A percentile compares a stretch with the other conserved stretches of the same genome.
phyloP scores from a whole-genome alignment of 2,113 vertebrate species.

The Columba janthina region DNA sequence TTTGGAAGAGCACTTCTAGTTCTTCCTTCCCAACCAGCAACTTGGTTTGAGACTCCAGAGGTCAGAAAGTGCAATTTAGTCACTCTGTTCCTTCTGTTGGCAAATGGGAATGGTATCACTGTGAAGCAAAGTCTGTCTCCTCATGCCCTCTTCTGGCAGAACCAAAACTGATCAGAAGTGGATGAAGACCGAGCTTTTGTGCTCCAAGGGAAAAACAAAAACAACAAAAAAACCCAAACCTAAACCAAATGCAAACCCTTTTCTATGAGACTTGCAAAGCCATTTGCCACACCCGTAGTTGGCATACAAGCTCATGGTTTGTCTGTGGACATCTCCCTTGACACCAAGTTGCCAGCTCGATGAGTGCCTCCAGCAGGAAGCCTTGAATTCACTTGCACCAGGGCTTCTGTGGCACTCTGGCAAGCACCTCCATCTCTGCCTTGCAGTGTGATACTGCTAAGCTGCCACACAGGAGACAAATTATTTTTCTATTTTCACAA shows the following conservation, averaged over 20 bases:
- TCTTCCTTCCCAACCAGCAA: background rate
- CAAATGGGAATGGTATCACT: rapidly evolving
- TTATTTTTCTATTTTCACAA: background rate
- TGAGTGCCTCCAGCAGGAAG: too few species aligned
- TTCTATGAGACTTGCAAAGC: background rate
- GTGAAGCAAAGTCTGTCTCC: background rate
- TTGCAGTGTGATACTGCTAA: background rate
- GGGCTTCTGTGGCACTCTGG: background rate
- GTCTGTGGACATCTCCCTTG: background rate
- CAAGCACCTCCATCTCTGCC: background rate
- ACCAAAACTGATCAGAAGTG: background rate
- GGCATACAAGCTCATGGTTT: background rate
- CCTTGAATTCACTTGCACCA: too few species aligned
- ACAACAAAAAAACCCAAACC: too few species aligned
- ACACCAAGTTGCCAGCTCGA: rapidly evolving
- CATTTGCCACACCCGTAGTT: background rate
- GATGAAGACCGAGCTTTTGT: background rate
- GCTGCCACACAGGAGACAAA: background rate
- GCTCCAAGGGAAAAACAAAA: background rate
- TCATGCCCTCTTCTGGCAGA: background rate
- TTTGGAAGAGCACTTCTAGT: background rate
- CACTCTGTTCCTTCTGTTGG: background rate
- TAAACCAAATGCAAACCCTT: too few species aligned
- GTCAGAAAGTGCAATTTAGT: background rate
- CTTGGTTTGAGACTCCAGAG: background rate